Evolutionary conservation across 2,888 invertebrate genomes (phyloP).

Genomic region (Acanthosepion lycidas): DNA sequence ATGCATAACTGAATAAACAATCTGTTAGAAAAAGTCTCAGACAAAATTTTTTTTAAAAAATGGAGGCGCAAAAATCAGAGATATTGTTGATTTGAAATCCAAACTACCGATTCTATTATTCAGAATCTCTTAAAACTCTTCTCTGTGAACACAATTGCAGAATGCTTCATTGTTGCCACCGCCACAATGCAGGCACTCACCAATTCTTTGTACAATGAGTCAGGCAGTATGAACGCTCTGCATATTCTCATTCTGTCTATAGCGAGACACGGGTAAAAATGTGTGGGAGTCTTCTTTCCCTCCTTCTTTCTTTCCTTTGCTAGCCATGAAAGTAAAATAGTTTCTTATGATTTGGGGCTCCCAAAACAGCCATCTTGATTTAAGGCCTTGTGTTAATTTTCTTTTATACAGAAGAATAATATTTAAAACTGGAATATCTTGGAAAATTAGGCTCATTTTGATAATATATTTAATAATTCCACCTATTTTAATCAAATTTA

Average conservation of each 20-base stretch:
- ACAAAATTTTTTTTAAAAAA: background rate
- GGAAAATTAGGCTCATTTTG: too few relatives aligned
- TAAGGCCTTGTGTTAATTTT: background rate
- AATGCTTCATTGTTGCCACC: background rate
- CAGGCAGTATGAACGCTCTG: background rate
- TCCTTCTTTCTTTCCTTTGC: background rate
- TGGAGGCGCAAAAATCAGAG: background rate
- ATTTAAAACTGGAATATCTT: background rate
- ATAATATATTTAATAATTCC: too few relatives aligned
- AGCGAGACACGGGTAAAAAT: background rate
- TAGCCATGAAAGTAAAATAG: background rate
- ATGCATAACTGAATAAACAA: background rate
- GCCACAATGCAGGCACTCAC: conserved; percentile 15
- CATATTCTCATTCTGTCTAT: background rate
- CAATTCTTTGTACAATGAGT: background rate
- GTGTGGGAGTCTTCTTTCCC: background rate
- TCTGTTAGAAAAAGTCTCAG: background rate
- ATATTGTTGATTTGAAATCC: conserved; percentile 7
- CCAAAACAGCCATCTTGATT: background rate
- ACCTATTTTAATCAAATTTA: too few relatives aligned
- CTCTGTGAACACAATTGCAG: conserved; percentile 33
- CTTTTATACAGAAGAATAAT: background rate
- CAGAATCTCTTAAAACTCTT: background rate
- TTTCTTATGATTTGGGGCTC: background rate
- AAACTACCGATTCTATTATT: background rate